A percentile compares a stretch with the other conserved stretches of the same genome.
Conservation (phyloP, 2,797 vertebrate species). For the Danio aesculapii region DNA sequence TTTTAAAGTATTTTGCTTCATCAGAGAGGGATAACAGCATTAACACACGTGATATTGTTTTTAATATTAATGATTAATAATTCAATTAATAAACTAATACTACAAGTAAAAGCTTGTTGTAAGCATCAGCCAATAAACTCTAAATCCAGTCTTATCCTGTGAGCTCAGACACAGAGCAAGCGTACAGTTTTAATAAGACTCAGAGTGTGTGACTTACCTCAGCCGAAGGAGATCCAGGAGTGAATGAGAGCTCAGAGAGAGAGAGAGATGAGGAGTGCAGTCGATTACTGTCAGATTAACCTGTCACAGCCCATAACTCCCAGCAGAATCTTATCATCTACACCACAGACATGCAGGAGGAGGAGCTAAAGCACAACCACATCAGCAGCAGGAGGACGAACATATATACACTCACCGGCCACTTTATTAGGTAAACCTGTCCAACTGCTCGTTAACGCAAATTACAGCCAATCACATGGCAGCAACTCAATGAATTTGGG, state of each 20-base stretch:
- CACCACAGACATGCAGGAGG: slow-evolving; percentile 56
- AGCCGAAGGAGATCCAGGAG: slow-evolving; percentile 19
- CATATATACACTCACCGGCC: too few relatives aligned
- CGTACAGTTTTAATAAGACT: not conserved
- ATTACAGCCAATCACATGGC: too few relatives aligned
- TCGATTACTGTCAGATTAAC: slow-evolving; percentile 80
- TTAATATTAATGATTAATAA: too few relatives aligned
- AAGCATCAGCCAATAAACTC: not conserved
- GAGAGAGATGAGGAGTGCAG: slow-evolving; percentile 62
- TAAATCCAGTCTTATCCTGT: not conserved
- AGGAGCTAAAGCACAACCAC: not conserved
- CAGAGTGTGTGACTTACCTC: slow-evolving; percentile 71
- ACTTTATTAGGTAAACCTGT: too few relatives aligned
- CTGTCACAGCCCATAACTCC: slow-evolving; percentile 83
- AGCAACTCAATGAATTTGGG: too few relatives aligned
- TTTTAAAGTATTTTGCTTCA: too few relatives aligned
- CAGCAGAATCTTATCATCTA: slow-evolving; percentile 72
- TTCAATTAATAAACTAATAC: not conserved
- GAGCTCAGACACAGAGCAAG: not conserved
- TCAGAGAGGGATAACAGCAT: too few relatives aligned
- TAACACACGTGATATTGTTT: not conserved
- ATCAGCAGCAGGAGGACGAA: too few relatives aligned
- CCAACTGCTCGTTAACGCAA: too few relatives aligned
- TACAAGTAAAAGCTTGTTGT: not conserved
- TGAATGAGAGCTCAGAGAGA: slow-evolving; percentile 19